These are phyloP conservation scores for Mustela erminea DNA, from an alignment of 2,797 vertebrate genomes.

Conservation along the genomic window DNA sequence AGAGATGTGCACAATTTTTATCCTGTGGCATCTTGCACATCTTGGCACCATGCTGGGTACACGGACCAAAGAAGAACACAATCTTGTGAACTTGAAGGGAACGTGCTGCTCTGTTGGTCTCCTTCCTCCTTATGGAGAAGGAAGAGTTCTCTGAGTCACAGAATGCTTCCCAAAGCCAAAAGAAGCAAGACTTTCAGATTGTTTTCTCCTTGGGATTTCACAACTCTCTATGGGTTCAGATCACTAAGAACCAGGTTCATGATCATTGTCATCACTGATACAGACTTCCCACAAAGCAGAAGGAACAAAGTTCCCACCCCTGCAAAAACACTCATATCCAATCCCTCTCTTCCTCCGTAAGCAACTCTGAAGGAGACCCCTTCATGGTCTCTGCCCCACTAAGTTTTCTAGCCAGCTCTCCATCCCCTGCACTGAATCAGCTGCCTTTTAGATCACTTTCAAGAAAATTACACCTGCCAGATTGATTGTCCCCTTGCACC, in stretches of 20 bases:
- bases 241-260: neutral
- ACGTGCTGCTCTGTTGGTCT: neutral
- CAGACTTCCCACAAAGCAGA: neutral
- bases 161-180: neutral
- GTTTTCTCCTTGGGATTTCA: neutral
- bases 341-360: neutral
- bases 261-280: fast-evolving
- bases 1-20: neutral
- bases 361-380: neutral
- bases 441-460: neutral
- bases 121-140: neutral
- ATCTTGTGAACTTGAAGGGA: neutral
- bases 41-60: neutral
- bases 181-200: neutral
- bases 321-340: neutral
- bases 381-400: neutral
- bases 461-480: neutral
- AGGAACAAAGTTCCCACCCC: fast-evolving
- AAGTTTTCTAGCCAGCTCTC: neutral
- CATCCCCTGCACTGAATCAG: neutral
- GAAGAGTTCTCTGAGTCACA: neutral
- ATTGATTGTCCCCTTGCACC: no score
- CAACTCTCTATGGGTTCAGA: neutral
- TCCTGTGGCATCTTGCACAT: neutral
- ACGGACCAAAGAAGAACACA: neutral